Evolutionary conservation across 2,888 invertebrate genomes (phyloP).

Genomic region (Ypsolopha scabrella): DNA sequence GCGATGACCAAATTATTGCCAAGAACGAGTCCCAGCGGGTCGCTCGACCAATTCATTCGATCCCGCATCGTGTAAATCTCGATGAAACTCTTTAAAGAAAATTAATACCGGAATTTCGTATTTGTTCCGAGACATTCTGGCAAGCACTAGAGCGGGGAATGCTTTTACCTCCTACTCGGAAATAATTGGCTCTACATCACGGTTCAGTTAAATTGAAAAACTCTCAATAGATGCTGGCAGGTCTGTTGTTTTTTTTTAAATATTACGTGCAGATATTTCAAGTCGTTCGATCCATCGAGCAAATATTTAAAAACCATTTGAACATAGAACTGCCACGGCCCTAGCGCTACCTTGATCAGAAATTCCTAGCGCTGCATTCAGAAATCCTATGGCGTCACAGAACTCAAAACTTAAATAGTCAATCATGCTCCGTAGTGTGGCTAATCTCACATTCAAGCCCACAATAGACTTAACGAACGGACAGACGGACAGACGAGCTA

Average conservation of each 20-base stretch:
- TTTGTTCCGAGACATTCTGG: background rate
- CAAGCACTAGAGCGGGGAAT: background rate
- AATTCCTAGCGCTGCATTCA: conserved; percentile 19
- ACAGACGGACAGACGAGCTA: conserved; percentile 62
- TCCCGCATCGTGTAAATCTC: conserved; percentile 35
- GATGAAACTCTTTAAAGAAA: conserved; percentile 40
- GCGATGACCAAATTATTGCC: conserved; percentile 63
- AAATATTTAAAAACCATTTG: no score
- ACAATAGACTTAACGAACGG: conserved; percentile 68
- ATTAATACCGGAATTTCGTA: conserved; percentile 6
- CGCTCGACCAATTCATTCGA: conserved; percentile 27
- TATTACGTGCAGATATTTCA: no score
- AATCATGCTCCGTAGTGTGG: conserved; percentile 62
- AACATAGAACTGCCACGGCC: background rate
- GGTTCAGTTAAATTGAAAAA: background rate
- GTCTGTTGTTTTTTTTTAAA: no score
- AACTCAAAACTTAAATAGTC: conserved; percentile 61
- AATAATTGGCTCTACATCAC: conserved; percentile 1
- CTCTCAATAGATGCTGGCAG: background rate
- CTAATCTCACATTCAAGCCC: conserved; percentile 61
- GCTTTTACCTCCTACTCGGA: background rate
- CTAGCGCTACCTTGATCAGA: background rate
- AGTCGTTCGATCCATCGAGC: no score
- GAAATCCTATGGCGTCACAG: conserved; percentile 39
- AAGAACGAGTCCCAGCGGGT: conserved; percentile 47